Base-by-base conservation (phyloP, 2,888 invertebrate species). In the Leptopilina myrica region DNA sequence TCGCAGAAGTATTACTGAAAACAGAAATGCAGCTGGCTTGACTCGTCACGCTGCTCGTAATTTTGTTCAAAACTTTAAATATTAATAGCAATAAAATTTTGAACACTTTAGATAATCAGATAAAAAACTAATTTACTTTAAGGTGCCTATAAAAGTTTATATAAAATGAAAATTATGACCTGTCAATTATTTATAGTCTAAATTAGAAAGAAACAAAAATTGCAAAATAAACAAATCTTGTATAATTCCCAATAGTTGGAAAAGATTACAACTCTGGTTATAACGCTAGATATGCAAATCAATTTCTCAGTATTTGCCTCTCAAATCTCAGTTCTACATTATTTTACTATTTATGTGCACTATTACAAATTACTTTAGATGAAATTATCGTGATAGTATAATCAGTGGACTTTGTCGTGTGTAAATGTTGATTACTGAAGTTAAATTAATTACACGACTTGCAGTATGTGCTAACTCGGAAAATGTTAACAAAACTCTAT, bases 371-470 rank as follows among this genome's bases (percentile, higher is more conserved):
- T 33, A n/a, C 65, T 78, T 80, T 6, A 14, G 33, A 56, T 73
- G n/a, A 73, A 73, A 73, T 62, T n/a, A 73, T 26, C 69, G 26
- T 56, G n/a, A 56, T 56, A 73, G 53, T 53, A 56, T 73, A 56
- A 73, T 73, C 33, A 56, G n/a, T 26, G n/a, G 33, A 73, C n/a
- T 40, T 33, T 33, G 56, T 33, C 53, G 33, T 53, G 56, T 33
- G 69, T 33, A 73, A 73, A 73, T 73, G 26, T n/a, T 33, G 33
- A 73, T 56, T 56, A 73, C 53, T 56, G 20, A 26, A 73, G 69
- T 73, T 73, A 56, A 73, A 56, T 56, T 73, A 56, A 73, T 73
- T 33, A 56, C 49, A n/a, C 14, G 33, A 73, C 53, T 73, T 33
- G 56, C 26, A 8, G 56, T 53, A 33, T 5, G 53, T 12, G 2